Evolutionary conservation across 1,140 invertebrate species (phyloP), one percentile per base, ranked within the genome.

Genomic region (Pantala flavescens): DNA sequence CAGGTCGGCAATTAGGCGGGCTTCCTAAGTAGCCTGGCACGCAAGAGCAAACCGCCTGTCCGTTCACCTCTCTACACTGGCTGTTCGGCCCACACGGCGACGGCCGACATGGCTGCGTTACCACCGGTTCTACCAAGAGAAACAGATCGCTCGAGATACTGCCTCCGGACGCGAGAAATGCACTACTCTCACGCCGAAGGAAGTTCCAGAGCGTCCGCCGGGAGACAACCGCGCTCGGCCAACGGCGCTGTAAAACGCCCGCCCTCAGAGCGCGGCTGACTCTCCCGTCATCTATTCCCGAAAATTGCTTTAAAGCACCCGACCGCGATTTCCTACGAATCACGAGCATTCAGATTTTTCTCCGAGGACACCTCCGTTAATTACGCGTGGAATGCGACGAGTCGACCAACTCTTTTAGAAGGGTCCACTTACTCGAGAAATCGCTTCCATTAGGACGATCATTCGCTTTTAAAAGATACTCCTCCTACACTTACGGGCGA

Each of bases 31-130:
- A 88, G 77, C 87, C 89, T 0, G 88, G 80, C 7, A 88, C 82
- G 81, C 90, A 93, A 19, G 90, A 91, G 77, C 93, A 95, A 7
- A 89, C 86, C 0, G 92, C 90, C 79, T 87, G 89, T 24, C 91
- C 91, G 80, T 90, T 75, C 82, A 81, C 10, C 89, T 91, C 88
- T 78, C 88, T 84, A 81, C 91, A 93, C 23, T 88, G 82, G 23
- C 89, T 85, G 79, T 91, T 89, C 1, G 79, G 86, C 14, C 83
- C 84, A 77, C 83, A 83, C 14, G 81, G 82, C 70, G 82, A 84
- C 42, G 84, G 83, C 75, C 84, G 76, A 79, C 87, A 87, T 11
- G 85, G 84, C 24, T 80, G 77, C 74, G 76, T 78, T 21, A 63
- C 42, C 23, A 43, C 72, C 42, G 71, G 73, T 72, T 42, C 74